Evolutionary conservation across 2,888 invertebrate genomes (phyloP).

Genomic region (Ischnus inquisitorius): DNA sequence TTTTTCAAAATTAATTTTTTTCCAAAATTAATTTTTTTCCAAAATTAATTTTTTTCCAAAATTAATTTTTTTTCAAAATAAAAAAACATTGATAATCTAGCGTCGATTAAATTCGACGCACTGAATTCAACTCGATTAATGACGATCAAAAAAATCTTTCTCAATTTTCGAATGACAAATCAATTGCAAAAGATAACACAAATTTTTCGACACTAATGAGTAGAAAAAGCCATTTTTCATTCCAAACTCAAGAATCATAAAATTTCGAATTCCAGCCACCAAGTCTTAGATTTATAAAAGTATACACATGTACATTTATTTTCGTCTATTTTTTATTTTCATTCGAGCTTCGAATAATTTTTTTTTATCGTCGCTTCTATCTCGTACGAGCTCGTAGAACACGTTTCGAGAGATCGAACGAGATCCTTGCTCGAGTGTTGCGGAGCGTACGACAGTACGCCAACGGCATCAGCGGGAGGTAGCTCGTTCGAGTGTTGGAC

Average conservation of each 20-base stretch:
- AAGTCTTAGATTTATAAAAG: neutral
- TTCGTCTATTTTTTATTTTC: neutral
- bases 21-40: no score
- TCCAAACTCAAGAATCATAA: neutral
- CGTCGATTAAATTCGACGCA: no score
- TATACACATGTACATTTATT: neutral
- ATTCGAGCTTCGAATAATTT: conserved; percentile 7
- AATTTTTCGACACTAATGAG: neutral
- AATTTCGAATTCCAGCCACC: neutral
- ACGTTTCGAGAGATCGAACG: conserved; percentile 45
- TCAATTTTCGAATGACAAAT: no score
- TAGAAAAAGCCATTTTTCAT: neutral
- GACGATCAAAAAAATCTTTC: neutral
- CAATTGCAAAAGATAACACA: no score
- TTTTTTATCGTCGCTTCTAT: neutral
- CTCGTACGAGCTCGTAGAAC: conserved; percentile 26
- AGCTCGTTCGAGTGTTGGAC: neutral
- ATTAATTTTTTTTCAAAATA: no score
- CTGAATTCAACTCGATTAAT: no score
- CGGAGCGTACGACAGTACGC: neutral
- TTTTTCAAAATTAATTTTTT: no score
- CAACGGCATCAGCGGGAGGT: conserved; percentile 1
- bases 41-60: no score
- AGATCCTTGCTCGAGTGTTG: conserved; percentile 26
- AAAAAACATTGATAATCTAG: no score